Base-by-base conservation (phyloP, 2,888 invertebrate genomes). In the Schrankia costaestrigalis region DNA sequence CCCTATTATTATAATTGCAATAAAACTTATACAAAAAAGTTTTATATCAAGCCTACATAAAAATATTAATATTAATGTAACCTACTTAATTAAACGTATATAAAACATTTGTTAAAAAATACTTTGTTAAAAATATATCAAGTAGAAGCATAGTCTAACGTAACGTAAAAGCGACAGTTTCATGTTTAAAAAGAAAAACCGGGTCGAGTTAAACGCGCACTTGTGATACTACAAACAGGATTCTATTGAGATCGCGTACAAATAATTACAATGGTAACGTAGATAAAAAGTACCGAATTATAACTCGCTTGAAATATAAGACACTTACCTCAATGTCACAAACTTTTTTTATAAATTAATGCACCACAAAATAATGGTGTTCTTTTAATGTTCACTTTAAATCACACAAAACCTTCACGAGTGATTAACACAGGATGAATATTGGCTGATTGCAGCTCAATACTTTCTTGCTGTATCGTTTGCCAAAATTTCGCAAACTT, bases 401-500 rank as follows among this genome's bases (percentile, higher is more conserved):
- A 71, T 71, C 70, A 78, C 83, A 72, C 59, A 58, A 56, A 69
- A 74, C 63, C 64, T 72, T 67, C 56, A 57, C 72, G 59, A 61
- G 63, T 60, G 68, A 66, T 64, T 71, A 72, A 73, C 72, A 66
- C 72, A 59, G 65, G 63, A 71, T 68, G 70, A n/a, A n/a, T 68
- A 65, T 55, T 46, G 52, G 44, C 56, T 61, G 66, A 70, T 73
- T 63, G 71, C 64, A 55, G 58, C 47, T 54, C 59, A 52, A 52
- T 46, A 50, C 37, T 43, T 26, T 50, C 39, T 56, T 53, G 51
- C 54, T 56, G 61, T 50, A 44, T 49, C 41, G 61, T 67, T 25
- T 81, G 84, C 83, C 83, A 83, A 85, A 81, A 80, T 77, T 81
- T 83, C 78, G 71, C 76, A 50, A 65, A 74, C 73, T 71, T 67